phyloP scores from a whole-genome alignment of 1,140 invertebrate species.

The Drosophila prosaltans region DNA sequence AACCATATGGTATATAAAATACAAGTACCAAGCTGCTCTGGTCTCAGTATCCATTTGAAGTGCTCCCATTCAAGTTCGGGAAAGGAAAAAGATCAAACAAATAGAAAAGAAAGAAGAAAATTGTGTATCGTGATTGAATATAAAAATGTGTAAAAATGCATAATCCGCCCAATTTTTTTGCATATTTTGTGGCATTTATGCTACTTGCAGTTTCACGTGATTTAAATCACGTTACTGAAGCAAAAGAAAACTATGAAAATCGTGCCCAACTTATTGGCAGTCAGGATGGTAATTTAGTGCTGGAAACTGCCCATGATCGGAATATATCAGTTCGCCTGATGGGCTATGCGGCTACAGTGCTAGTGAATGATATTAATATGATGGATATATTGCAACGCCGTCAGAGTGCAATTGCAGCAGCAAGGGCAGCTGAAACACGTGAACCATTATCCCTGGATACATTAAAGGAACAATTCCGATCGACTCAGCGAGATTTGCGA shows the following conservation, averaged over 20 bases:
- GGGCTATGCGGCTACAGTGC: conserved; percentile 54
- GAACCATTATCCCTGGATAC: conserved; percentile 45
- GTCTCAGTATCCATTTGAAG: conserved; percentile 27
- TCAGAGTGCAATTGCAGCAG: conserved; percentile 17
- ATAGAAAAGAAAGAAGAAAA: background rate
- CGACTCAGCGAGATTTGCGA: conserved; percentile 37
- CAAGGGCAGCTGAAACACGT: conserved; percentile 6
- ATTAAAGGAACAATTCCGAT: conserved; percentile 45
- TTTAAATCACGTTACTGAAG: background rate
- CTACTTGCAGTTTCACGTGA: background rate
- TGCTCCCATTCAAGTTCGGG: background rate
- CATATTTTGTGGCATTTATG: conserved; percentile 23
- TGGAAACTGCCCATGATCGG: conserved; percentile 50
- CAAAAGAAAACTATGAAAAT: background rate
- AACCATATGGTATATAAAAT: conserved; percentile 32
- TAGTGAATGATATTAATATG: conserved; percentile 62
- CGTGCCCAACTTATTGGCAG: conserved; percentile 14
- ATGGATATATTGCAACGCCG: conserved; percentile 39
- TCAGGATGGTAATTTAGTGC: conserved; percentile 42
- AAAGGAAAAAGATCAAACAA: background rate
- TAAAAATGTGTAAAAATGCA: conserved; percentile 45
- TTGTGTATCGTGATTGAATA: background rate
- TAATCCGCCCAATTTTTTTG: background rate
- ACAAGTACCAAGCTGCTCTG: background rate
- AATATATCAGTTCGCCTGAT: conserved; percentile 70